phyloP scores from a whole-genome alignment of 2,113 vertebrate species.

The Sciurus niger region DNA sequence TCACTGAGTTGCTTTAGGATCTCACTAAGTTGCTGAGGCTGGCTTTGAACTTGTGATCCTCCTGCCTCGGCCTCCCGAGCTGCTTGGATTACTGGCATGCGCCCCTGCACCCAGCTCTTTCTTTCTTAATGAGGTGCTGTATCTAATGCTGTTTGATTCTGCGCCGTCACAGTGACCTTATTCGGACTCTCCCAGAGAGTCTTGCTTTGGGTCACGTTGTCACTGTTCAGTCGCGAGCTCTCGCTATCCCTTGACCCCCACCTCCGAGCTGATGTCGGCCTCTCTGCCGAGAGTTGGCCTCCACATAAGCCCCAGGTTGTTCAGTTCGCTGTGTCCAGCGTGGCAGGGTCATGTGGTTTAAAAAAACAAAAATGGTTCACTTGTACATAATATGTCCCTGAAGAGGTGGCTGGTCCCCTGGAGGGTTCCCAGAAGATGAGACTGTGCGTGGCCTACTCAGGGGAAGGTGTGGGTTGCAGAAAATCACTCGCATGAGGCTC shows the following conservation, averaged over 20 bases:
- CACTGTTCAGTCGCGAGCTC: fast-evolving
- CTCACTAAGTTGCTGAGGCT: too few relatives aligned
- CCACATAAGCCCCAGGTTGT: not conserved
- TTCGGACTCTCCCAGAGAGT: not conserved
- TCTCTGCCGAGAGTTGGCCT: not conserved
- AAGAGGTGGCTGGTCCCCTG: not conserved
- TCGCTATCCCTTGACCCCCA: not conserved
- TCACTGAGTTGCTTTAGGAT: too few relatives aligned
- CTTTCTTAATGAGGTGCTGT: too few relatives aligned
- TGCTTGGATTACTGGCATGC: too few relatives aligned
- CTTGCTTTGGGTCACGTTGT: not conserved
- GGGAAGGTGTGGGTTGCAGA: fast-evolving
- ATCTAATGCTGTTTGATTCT: not conserved
- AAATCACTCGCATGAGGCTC: not conserved
- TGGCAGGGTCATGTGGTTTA: not conserved
- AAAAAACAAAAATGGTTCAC: not conserved
- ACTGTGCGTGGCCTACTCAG: not conserved
- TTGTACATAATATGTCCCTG: not conserved
- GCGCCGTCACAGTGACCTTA: fast-evolving
- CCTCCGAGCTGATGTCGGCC: not conserved
- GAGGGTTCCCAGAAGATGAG: not conserved
- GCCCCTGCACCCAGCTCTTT: too few relatives aligned
- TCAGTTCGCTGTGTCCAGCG: too few relatives aligned
- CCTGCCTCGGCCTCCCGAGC: too few relatives aligned
- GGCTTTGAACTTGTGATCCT: too few relatives aligned